Evolutionary conservation across 2,888 invertebrate species (phyloP).

Genomic region (Drosophila borealis): DNA sequence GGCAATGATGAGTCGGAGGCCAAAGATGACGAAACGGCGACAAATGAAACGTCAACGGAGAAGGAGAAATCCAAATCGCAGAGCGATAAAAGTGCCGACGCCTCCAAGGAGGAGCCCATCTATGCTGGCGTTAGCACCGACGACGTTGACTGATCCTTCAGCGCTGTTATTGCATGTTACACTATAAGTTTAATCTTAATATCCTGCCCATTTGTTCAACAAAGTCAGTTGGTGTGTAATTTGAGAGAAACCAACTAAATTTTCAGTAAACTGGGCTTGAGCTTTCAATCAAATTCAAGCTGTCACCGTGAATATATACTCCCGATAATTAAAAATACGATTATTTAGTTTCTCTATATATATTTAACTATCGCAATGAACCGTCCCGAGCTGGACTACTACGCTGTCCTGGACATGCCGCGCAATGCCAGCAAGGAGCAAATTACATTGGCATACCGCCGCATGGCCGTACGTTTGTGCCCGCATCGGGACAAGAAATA

Average conservation of each 20-base stretch:
- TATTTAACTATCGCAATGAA: slow-evolving; percentile 63
- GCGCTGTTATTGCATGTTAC: slow-evolving; percentile 16
- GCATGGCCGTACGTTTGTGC: slow-evolving; percentile 86
- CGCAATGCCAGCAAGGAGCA: slow-evolving; percentile 88
- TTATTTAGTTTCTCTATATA: slow-evolving; percentile 11
- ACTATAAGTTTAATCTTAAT: slow-evolving; percentile 51
- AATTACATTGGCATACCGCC: slow-evolving; percentile 89
- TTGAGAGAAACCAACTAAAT: slow-evolving; percentile 59
- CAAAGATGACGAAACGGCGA: slow-evolving; percentile 15
- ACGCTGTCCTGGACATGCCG: slow-evolving; percentile 90
- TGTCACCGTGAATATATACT: slow-evolving; percentile 15
- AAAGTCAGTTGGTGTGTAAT: slow-evolving; percentile 52
- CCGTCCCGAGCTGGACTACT: slow-evolving; percentile 88
- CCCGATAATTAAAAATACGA: slow-evolving; percentile 10
- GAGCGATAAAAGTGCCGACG: slow-evolving; percentile 28
- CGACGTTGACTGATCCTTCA: slow-evolving; percentile 80
- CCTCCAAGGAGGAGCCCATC: slow-evolving; percentile 66
- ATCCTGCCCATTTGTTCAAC: slow-evolving; percentile 25
- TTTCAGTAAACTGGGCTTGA: slow-evolving; percentile 57
- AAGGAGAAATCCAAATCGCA: slow-evolving; percentile 41
- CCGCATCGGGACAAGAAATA: slow-evolving; percentile 84
- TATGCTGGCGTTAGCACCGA: slow-evolving; percentile 80
- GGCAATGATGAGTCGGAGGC: slow-evolving; percentile 32
- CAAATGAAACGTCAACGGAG: neutral
- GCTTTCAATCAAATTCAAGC: slow-evolving; percentile 33